These are phyloP conservation scores for Oppia nitens DNA, from an alignment of 1,140 invertebrate genomes.

Conservation along the genomic window DNA sequence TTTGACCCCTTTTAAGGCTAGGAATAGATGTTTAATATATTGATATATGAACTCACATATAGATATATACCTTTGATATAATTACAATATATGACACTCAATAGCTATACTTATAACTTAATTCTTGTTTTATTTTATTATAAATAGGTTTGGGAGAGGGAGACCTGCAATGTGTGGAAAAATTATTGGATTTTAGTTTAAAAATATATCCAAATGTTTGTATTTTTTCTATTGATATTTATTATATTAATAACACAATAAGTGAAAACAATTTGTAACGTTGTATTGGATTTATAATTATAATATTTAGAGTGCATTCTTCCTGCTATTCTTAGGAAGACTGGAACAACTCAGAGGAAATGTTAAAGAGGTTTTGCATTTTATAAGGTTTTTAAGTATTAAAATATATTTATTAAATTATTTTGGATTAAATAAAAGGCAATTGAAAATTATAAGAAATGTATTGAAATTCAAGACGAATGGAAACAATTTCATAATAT, in stretches of 20 bases:
- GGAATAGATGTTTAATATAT: not conserved
- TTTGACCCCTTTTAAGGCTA: not conserved
- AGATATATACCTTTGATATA: too few relatives aligned
- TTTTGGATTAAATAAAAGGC: constrained; percentile 28
- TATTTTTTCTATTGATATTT: constrained; percentile 5
- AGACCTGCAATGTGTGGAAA: constrained; percentile 52
- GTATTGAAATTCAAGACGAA: constrained; percentile 60
- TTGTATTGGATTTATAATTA: not conserved
- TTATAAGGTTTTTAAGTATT: not conserved
- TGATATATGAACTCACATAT: too few relatives aligned
- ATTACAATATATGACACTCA: too few relatives aligned
- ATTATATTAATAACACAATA: not conserved
- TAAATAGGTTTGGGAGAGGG: constrained; percentile 49
- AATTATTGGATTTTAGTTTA: constrained; percentile 51
- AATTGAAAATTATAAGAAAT: constrained; percentile 57
- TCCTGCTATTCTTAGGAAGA: constrained; percentile 46
- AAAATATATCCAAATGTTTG: constrained; percentile 35
- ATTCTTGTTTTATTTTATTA: constrained; percentile 7
- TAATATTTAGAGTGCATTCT: constrained; percentile 56
- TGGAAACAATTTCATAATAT: constrained; percentile 91
- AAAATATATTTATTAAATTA: constrained; percentile 11
- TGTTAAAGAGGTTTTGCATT: not conserved
- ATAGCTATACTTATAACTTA: not conserved
- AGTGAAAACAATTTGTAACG: constrained; percentile 1
- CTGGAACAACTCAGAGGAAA: constrained; percentile 9